Conservation (phyloP, 2,888 invertebrate species). For the Drosophila tripunctata region DNA sequence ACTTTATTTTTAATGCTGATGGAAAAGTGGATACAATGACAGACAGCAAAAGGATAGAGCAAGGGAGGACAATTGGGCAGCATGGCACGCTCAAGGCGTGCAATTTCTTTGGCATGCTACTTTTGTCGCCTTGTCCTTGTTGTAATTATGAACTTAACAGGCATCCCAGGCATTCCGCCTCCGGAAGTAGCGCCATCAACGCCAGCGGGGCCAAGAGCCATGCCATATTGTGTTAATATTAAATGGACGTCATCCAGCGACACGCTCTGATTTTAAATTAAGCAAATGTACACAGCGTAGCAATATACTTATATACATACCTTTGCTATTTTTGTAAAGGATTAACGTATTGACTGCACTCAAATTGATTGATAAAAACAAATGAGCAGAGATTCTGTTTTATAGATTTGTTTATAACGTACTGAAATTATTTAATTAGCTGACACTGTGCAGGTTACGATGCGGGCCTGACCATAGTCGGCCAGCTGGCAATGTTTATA, state of each 20-base stretch:
- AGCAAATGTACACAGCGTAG: conserved; percentile 25
- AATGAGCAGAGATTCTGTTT: conserved; percentile 13
- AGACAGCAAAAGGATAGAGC: background rate
- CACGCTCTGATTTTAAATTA: conserved; percentile 52
- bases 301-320: no score
- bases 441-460: conserved; percentile 18
- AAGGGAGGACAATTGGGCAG: conserved; percentile 3
- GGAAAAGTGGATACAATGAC: conserved; percentile 13
- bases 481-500: conserved; percentile 47
- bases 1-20: conserved; percentile 60
- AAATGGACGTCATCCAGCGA: conserved; percentile 46
- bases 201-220: conserved; percentile 5
- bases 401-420: conserved; percentile 18
- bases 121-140: conserved; percentile 46
- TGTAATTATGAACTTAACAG: conserved; percentile 60
- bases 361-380: conserved; percentile 17
- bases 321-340: no score
- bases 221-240: conserved; percentile 56
- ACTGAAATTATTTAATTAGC: conserved; percentile 50
- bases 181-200: conserved; percentile 29
- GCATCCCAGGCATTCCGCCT: conserved; percentile 27
- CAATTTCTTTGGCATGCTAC: conserved; percentile 43
- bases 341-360: conserved; percentile 6
- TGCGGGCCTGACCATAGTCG: conserved; percentile 27
- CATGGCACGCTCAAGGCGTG: conserved; percentile 18